Conservation (phyloP, 2,888 invertebrate genomes). For the Acholoe squamosa region DNA sequence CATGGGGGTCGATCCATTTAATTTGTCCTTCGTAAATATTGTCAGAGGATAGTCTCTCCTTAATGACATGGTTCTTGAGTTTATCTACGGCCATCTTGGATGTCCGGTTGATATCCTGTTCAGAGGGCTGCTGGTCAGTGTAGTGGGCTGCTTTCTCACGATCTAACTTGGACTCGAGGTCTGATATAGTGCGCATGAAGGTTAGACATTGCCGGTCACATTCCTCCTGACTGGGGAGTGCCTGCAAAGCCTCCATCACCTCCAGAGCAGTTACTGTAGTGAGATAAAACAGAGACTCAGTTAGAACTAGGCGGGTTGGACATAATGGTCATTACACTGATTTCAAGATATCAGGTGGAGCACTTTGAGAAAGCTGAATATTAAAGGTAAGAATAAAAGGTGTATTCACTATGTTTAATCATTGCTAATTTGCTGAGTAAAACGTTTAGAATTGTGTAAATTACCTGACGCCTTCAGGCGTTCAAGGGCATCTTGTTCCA, state of each 20-base stretch:
- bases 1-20: constrained; percentile 73
- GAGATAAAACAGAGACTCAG: neutral
- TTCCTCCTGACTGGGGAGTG: neutral
- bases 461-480: constrained; percentile 72
- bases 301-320: neutral
- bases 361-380: too few relatives aligned
- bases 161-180: constrained; percentile 61
- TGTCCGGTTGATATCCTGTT: constrained; percentile 69
- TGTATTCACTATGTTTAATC: too few relatives aligned
- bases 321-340: neutral
- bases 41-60: constrained; percentile 64
- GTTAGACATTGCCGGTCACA: constrained; percentile 61
- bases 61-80: constrained; percentile 71
- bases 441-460: neutral
- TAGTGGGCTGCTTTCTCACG: constrained; percentile 70
- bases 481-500: constrained; percentile 70
- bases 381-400: too few relatives aligned
- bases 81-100: constrained; percentile 71
- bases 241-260: constrained; percentile 26
- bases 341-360: too few relatives aligned
- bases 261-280: constrained; percentile 25
- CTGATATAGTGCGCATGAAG: constrained; percentile 62
- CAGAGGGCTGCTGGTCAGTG: constrained; percentile 70
- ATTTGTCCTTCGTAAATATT: constrained; percentile 67
- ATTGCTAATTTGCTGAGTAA: too few relatives aligned